These are phyloP conservation scores for Acipenser ruthenus DNA, from an alignment of 2,797 vertebrate genomes.

Conservation along the genomic window DNA sequence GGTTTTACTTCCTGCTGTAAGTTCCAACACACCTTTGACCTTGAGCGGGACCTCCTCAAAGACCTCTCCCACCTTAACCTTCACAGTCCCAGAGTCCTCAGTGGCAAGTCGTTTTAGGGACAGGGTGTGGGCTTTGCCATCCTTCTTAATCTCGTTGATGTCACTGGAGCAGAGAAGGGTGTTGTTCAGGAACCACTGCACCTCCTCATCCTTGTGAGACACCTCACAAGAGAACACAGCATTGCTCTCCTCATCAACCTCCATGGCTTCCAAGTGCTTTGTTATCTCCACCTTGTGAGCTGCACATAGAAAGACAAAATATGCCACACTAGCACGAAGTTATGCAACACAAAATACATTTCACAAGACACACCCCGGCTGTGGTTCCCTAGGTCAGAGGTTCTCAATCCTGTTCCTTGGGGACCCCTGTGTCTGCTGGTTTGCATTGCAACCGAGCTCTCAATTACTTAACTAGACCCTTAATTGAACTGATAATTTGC, in stretches of 20 bases:
- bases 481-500: too few relatives aligned
- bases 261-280: conserved; percentile 68
- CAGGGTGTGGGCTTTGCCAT: conserved; percentile 68
- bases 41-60: conserved; percentile 65
- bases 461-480: too few relatives aligned
- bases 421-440: too few relatives aligned
- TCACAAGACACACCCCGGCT: too few relatives aligned
- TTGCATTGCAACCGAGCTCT: too few relatives aligned
- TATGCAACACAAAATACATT: not conserved
- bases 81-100: conserved; percentile 73
- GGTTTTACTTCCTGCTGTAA: not conserved
- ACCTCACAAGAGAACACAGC: conserved; percentile 78
- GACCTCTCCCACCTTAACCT: conserved; percentile 66
- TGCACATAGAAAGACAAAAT: conserved; percentile 32
- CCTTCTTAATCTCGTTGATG: conserved; percentile 72
- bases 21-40: conserved; percentile 71
- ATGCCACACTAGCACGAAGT: not conserved
- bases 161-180: conserved; percentile 79
- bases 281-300: conserved; percentile 74
- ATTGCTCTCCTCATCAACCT: conserved; percentile 71
- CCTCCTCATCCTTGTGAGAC: conserved; percentile 80
- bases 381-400: too few relatives aligned
- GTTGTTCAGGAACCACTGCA: conserved; percentile 85
- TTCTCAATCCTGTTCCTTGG: too few relatives aligned
- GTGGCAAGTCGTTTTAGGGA: conserved; percentile 75